Evolutionary conservation across 2,113 vertebrate species (phyloP).

Genomic region (Chaenogobius annularis): DNA sequence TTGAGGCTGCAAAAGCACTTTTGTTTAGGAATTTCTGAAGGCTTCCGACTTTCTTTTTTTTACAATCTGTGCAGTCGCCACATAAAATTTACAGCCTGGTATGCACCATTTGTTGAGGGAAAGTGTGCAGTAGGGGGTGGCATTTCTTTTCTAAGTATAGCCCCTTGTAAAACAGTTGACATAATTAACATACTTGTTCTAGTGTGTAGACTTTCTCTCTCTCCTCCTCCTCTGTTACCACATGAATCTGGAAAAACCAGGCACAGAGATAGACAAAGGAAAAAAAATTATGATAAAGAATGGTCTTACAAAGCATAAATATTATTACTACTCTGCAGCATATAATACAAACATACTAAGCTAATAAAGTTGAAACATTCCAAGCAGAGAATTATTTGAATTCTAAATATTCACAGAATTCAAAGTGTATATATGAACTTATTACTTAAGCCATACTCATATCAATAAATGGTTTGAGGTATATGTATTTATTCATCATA

Average conservation of each 20-base stretch:
- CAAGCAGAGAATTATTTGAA: neutral
- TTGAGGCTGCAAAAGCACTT: no score
- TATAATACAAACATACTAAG: neutral
- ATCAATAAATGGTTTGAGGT: no score
- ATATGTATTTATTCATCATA: no score
- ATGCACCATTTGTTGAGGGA: neutral
- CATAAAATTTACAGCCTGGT: neutral
- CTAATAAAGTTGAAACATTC: neutral
- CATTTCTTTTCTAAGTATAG: neutral
- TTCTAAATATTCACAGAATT: no score
- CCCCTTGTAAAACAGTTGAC: neutral
- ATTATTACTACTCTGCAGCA: neutral
- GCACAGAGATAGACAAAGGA: neutral
- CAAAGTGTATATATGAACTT: neutral
- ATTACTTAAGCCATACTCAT: neutral
- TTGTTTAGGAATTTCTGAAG: no score
- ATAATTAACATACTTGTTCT: slow-evolving; percentile 55
- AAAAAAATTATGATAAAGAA: neutral
- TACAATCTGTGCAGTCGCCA: neutral
- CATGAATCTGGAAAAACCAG: slow-evolving; percentile 67
- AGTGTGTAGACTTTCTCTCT: slow-evolving; percentile 60
- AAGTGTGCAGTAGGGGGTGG: slow-evolving; percentile 2
- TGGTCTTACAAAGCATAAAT: neutral
- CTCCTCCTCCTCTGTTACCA: slow-evolving; percentile 73
- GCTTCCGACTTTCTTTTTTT: neutral